These are phyloP conservation scores for Nebria salina DNA, from an alignment of 2,888 invertebrate species.

Conservation along the genomic window DNA sequence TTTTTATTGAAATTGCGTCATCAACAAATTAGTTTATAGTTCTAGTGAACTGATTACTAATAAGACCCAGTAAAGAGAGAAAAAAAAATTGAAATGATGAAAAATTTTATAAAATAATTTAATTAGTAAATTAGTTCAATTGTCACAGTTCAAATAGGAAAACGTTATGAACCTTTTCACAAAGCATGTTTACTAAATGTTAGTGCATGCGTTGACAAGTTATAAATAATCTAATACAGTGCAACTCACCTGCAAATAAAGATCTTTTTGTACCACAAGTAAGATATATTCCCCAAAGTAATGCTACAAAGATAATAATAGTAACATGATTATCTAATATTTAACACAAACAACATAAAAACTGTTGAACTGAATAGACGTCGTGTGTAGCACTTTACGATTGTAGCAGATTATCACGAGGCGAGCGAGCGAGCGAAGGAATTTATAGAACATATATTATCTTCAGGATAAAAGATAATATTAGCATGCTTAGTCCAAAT, in stretches of 20 bases:
- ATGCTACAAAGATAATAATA: not conserved
- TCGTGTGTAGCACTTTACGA: constrained; percentile 3
- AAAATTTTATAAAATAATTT: no score
- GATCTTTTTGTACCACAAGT: not conserved
- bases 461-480: constrained; percentile 8
- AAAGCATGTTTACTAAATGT: not conserved
- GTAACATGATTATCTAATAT: not conserved
- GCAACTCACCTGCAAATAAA: not conserved
- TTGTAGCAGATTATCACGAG: not conserved
- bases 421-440: not conserved
- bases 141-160: no score
- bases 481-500: constrained; percentile 5
- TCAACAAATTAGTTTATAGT: no score
- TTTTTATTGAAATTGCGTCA: no score
- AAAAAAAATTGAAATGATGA: no score
- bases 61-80: no score
- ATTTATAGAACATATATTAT: constrained; percentile 12
- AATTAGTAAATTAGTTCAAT: no score
- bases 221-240: not conserved
- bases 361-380: not conserved
- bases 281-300: not conserved
- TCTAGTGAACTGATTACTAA: no score
- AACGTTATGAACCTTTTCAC: not conserved
- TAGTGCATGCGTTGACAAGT: not conserved
- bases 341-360: not conserved